These are phyloP conservation scores for Andrena trimmerana DNA, from an alignment of 2,888 invertebrate genomes.

Conservation along the genomic window DNA sequence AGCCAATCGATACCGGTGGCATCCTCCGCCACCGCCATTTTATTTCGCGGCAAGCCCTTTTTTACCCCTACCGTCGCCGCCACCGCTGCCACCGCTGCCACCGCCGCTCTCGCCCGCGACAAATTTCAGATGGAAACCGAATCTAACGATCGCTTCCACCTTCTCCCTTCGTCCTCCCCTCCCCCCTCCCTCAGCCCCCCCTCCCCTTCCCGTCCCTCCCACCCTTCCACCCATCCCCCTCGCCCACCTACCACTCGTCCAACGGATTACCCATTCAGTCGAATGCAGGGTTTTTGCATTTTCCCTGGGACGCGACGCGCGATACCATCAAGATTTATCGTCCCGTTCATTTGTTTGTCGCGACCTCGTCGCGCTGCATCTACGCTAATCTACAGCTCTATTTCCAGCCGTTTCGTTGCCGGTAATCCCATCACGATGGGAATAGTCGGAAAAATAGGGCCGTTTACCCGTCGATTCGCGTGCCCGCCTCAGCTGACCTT, in stretches of 20 bases:
- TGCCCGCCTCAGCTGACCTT: not conserved
- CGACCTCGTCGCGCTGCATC: not conserved
- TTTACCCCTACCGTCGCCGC: conserved; percentile 46
- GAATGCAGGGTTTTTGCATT: not conserved
- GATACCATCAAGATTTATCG: conserved; percentile 6
- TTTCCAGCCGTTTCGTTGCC: not conserved
- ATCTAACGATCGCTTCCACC: conserved; percentile 43
- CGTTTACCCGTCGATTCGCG: not conserved
- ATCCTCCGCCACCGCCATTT: conserved; percentile 80
- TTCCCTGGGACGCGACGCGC: not conserved
- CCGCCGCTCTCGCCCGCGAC: conserved; percentile 2
- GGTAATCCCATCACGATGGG: not conserved
- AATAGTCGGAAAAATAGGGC: not conserved
- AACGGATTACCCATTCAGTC: not conserved
- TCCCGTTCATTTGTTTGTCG: conserved; percentile 3
- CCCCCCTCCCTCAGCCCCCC: no score
- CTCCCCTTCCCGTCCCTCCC: not conserved
- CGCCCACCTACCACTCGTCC: not conserved
- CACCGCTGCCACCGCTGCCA: not conserved
- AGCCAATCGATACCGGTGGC: conserved; percentile 80
- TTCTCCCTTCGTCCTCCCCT: not conserved
- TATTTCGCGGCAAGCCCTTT: conserved; percentile 76
- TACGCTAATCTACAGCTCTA: not conserved
- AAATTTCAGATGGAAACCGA: conserved; percentile 41
- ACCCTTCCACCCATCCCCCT: no score